phyloP scores from a whole-genome alignment of 2,888 invertebrate species.

The Tetranychus truncatus region DNA sequence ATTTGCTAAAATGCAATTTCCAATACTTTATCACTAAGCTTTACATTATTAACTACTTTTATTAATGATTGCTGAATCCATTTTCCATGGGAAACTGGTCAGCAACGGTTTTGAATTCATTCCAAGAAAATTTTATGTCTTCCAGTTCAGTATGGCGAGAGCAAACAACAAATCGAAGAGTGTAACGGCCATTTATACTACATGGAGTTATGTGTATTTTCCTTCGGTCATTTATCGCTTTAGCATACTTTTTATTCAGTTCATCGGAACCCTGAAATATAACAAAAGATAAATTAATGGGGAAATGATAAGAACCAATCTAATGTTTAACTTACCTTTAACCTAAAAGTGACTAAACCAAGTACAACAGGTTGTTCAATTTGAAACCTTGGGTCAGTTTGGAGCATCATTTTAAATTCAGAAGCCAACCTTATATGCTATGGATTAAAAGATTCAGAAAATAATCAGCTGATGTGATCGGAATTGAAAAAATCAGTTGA shows the following conservation, averaged over 20 bases:
- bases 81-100: neutral
- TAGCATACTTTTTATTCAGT: constrained; percentile 56
- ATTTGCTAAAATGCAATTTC: too few relatives aligned
- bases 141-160: constrained; percentile 58
- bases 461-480: neutral
- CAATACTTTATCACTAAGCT: too few relatives aligned
- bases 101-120: constrained; percentile 38
- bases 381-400: constrained; percentile 66
- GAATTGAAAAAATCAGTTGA: neutral
- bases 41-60: too few relatives aligned
- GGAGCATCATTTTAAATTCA: constrained; percentile 60
- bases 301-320: neutral
- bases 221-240: constrained; percentile 52
- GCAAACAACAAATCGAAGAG: constrained; percentile 65
- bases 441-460: constrained; percentile 6
- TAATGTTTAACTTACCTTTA: constrained; percentile 42
- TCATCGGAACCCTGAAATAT: constrained; percentile 42
- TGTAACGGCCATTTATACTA: constrained; percentile 56
- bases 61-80: too few relatives aligned
- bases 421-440: constrained; percentile 70
- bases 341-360: constrained; percentile 75
- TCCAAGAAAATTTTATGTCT: constrained; percentile 70
- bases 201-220: constrained; percentile 82
- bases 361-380: constrained; percentile 68
- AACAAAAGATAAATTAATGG: neutral